Evolutionary conservation across 2,888 invertebrate genomes (phyloP), one percentile per base, ranked within the genome.

Genomic region (Orthosia incerta): DNA sequence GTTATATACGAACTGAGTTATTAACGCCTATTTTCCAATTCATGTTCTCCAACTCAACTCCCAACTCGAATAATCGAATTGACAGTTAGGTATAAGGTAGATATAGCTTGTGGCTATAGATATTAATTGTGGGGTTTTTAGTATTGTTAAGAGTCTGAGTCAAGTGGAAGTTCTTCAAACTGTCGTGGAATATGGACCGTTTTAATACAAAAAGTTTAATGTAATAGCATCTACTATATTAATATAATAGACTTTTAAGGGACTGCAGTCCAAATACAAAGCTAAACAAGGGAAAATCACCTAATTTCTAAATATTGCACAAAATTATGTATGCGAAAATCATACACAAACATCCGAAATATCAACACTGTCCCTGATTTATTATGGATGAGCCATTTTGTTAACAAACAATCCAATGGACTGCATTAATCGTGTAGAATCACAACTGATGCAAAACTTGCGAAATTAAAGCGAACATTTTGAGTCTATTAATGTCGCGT

Each of bases 361-460:
- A 39, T 53, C 39, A 45, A 53, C 56, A 20, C 13, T 15, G 23
- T 46, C 55, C 13, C 61, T 51, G 68, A 80, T 82, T 69, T 66
- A 70, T 56, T 63, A 69, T 62, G 46, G 62, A 59, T 26, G 51
- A 69, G n/a, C 66, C 48, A 66, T 77, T 72, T 56, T 53, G 51
- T 66, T 61, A 71, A 61, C 48, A 68, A 62, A 82, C 59, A 63
- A 62, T 56, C n/a, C 72, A 82, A n/a, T 70, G 78, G 26, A 61
- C 73, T 72, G 82, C 65, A 70, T 80, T 77, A 70, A 82, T 80
- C 80, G 71, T 64, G 50, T 74, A 71, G 74, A 63, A 74, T 76
- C 69, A 65, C 62, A 63, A 66, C 39, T 51, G 59, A 72, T 45
- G 55, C 71, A 46, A 45, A 75, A 66, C 51, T 72, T 31, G 39